These are phyloP conservation scores for Podarcis lilfordi DNA, from an alignment of 2,797 vertebrate genomes.

Conservation along the genomic window DNA sequence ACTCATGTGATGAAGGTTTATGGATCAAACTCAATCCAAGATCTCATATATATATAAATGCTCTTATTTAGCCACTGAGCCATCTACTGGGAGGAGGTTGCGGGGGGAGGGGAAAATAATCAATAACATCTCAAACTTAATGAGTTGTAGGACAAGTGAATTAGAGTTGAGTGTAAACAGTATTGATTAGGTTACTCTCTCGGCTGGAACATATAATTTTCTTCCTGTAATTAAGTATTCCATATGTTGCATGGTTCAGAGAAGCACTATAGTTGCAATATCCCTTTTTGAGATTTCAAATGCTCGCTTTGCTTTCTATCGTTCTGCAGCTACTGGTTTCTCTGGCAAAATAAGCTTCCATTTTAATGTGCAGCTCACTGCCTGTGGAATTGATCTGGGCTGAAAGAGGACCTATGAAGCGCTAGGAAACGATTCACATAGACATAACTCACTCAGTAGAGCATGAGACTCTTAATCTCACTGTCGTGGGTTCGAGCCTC, in stretches of 20 bases:
- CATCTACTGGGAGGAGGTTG: slow-evolving; percentile 55
- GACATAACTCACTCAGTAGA: no score
- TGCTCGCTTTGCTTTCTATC: slow-evolving; percentile 55
- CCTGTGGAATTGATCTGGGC: not conserved
- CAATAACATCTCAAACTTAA: slow-evolving; percentile 78
- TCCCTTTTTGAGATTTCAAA: slow-evolving; percentile 46
- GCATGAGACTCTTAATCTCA: no score
- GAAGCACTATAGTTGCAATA: slow-evolving; percentile 29
- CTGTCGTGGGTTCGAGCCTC: no score
- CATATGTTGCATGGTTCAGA: slow-evolving; percentile 37
- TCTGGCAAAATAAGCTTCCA: slow-evolving; percentile 45
- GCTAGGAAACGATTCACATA: not conserved
- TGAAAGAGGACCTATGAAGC: not conserved
- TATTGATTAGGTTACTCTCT: slow-evolving; percentile 71
- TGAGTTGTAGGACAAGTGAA: slow-evolving; percentile 79
- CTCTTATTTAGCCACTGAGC: slow-evolving; percentile 70
- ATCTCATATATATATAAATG: slow-evolving; percentile 58
- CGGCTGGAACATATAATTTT: slow-evolving; percentile 74
- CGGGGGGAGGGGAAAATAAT: slow-evolving; percentile 68
- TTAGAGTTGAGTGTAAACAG: slow-evolving; percentile 73
- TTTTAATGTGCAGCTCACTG: not conserved
- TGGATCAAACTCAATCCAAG: slow-evolving; percentile 66
- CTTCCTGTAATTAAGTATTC: slow-evolving; percentile 74
- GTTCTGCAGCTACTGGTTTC: slow-evolving; percentile 18
- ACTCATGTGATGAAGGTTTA: slow-evolving; percentile 53